These are phyloP conservation scores for Acipenser oxyrinchus DNA, from an alignment of 2,797 vertebrate species.

Conservation along the genomic window DNA sequence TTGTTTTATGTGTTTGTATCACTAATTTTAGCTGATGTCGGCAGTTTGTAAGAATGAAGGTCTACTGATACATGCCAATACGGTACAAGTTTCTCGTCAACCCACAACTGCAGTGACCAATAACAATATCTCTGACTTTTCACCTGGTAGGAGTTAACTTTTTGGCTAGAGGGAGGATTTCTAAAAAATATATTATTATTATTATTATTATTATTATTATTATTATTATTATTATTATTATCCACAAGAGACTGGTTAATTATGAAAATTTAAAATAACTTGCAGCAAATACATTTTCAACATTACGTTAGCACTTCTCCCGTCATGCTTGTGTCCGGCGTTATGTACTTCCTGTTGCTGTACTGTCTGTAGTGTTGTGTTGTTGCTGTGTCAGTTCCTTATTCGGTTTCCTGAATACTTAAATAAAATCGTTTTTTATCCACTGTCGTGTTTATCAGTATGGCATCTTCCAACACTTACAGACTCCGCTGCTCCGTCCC, in stretches of 20 bases:
- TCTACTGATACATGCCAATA: too few relatives aligned
- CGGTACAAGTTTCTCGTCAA: too few relatives aligned
- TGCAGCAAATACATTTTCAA: neutral
- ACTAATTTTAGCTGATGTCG: too few relatives aligned
- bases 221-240: neutral
- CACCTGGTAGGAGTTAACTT: too few relatives aligned
- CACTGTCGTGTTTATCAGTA: conserved; percentile 17
- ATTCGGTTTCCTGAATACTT: conserved; percentile 4
- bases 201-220: too few relatives aligned
- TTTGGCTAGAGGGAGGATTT: too few relatives aligned
- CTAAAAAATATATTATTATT: too few relatives aligned
- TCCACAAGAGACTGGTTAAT: neutral
- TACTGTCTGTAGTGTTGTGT: neutral
- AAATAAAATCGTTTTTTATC: neutral
- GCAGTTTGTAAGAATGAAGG: too few relatives aligned
- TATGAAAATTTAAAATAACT: neutral
- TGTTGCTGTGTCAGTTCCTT: conserved; percentile 23
- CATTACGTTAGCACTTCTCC: neutral
- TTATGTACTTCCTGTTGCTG: neutral
- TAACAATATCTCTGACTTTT: too few relatives aligned
- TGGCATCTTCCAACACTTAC: conserved; percentile 61
- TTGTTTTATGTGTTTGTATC: too few relatives aligned
- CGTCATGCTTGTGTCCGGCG: conserved; percentile 14
- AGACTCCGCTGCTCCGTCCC: conserved; percentile 80
- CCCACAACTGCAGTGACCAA: too few relatives aligned